A percentile compares a stretch with the other conserved stretches of the same genome.
Evolutionary conservation across 2,797 vertebrate genomes (phyloP).

Genomic region (Acanthopagrus latus): DNA sequence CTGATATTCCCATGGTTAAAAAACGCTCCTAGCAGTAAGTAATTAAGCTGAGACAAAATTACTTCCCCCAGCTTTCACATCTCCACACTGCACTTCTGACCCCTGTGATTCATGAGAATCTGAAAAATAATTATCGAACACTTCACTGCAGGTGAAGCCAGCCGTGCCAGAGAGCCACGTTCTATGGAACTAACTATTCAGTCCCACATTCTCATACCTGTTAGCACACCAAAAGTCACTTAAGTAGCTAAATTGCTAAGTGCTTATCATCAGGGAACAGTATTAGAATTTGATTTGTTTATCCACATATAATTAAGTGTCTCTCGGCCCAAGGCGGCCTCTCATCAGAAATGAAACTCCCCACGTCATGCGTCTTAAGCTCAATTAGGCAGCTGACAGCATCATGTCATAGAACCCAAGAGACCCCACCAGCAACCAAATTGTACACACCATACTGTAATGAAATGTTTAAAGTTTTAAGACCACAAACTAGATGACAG

Average conservation of each 20-base stretch:
- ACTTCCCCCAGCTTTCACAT: background rate
- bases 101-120: background rate
- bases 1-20: background rate
- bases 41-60: background rate
- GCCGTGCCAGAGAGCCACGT: background rate
- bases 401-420: slow-evolving; percentile 8
- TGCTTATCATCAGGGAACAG: slow-evolving; percentile 34
- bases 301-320: slow-evolving; percentile 49
- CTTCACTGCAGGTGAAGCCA: background rate
- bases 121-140: background rate
- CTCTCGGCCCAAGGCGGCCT: slow-evolving; percentile 19
- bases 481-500: background rate
- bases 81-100: background rate
- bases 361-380: slow-evolving; percentile 30
- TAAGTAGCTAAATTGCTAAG: slow-evolving; percentile 14
- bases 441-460: background rate
- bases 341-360: slow-evolving; percentile 30
- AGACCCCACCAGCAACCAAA: slow-evolving; percentile 5
- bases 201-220: slow-evolving; percentile 15
- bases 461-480: background rate
- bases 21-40: background rate
- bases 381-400: slow-evolving; percentile 36
- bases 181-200: background rate
- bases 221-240: background rate
- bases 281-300: slow-evolving; percentile 45